These are phyloP conservation scores for Cossypha niveicapilla DNA, from an alignment of 2,797 vertebrate genomes.

Conservation along the genomic window DNA sequence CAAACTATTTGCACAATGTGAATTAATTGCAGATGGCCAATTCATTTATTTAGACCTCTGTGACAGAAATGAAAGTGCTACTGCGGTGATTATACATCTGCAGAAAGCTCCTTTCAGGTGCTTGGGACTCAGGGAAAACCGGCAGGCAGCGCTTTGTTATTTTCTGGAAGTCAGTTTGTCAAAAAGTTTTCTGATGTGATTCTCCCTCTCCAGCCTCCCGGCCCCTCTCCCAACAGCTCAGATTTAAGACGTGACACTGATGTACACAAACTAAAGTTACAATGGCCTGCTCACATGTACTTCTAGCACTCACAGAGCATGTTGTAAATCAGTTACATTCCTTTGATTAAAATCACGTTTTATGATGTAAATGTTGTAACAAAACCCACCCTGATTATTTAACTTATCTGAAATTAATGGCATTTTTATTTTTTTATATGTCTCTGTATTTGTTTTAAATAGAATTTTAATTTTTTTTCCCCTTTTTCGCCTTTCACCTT, in stretches of 20 bases:
- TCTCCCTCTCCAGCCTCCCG: not conserved
- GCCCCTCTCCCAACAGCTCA: not conserved
- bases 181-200: not conserved
- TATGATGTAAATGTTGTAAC: not conserved
- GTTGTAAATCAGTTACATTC: not conserved
- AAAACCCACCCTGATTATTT: not conserved
- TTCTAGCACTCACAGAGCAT: not conserved
- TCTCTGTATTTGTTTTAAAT: not conserved
- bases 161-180: not conserved
- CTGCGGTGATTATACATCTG: not conserved
- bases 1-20: conserved; percentile 47
- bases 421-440: not conserved
- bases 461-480: not conserved
- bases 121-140: not conserved
- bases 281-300: not conserved
- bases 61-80: conserved; percentile 41
- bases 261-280: not conserved
- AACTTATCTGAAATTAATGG: not conserved
- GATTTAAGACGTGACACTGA: not conserved
- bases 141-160: not conserved
- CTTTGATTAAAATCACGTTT: not conserved
- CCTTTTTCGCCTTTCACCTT: not conserved
- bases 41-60: conserved; percentile 55
- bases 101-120: not conserved
- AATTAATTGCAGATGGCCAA: conserved; percentile 70